Conservation (phyloP, 2,888 invertebrate species). For the Cecidostiba fungosa region DNA sequence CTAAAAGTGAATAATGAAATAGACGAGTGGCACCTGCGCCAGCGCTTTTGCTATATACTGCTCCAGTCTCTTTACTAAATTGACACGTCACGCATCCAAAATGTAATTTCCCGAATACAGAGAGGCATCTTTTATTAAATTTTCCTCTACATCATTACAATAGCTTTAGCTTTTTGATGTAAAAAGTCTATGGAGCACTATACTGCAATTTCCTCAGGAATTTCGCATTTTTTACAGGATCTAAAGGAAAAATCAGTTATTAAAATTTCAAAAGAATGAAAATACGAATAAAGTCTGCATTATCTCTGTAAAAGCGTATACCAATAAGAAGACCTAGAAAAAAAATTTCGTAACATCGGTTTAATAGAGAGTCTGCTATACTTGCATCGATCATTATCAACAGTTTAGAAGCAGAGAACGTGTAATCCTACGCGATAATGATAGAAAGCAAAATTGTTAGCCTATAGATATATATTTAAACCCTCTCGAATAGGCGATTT, state of each 20-base stretch:
- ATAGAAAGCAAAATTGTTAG: no score
- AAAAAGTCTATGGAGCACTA: constrained; percentile 1
- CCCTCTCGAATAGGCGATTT: not conserved
- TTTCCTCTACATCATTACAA: constrained; percentile 41
- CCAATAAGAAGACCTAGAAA: no score
- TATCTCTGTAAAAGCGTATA: no score
- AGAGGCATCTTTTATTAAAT: constrained; percentile 44
- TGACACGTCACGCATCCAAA: constrained; percentile 50
- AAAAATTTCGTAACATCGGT: no score
- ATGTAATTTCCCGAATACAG: constrained; percentile 53
- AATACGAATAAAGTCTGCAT: no score
- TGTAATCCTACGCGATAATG: no score
- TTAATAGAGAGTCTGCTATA: no score
- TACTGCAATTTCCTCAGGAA: not conserved
- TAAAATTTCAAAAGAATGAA: no score
- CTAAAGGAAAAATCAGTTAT: not conserved
- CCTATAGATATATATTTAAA: not conserved
- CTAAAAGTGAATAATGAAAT: constrained; percentile 56
- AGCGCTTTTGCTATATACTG: not conserved
- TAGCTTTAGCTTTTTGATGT: constrained; percentile 24
- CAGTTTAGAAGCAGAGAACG: no score
- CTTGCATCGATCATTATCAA: no score
- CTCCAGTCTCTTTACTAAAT: constrained; percentile 50
- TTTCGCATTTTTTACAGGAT: not conserved
- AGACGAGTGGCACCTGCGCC: constrained; percentile 47